phyloP scores from a whole-genome alignment of 2,113 vertebrate species.

The Anguilla rostrata region DNA sequence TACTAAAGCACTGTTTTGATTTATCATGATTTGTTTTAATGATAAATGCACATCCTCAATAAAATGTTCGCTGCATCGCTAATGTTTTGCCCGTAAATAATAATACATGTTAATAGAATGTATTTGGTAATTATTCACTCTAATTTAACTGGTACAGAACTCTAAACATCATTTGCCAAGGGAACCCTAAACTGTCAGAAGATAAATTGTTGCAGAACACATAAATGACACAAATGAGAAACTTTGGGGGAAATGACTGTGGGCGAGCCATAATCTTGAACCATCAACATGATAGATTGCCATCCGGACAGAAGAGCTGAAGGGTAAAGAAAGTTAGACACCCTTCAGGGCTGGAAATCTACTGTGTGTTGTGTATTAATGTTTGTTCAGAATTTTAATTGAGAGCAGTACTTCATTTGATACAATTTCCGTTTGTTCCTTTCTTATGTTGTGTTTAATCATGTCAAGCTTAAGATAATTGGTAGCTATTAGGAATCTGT shows the following conservation, averaged over 20 bases:
- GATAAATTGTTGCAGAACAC: slow-evolving; percentile 3
- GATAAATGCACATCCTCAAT: not conserved
- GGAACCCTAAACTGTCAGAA: not conserved
- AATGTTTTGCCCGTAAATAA: not conserved
- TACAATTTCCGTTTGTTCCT: not conserved
- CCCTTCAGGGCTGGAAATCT: slow-evolving; percentile 1
- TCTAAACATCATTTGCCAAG: not conserved
- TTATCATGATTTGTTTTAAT: not conserved
- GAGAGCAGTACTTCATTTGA: not conserved
- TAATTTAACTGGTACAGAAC: not conserved
- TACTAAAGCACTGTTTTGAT: not conserved
- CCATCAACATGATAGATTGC: slow-evolving; percentile 11
- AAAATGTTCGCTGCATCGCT: not conserved
- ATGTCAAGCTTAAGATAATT: not conserved
- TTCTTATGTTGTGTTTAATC: not conserved
- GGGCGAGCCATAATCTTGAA: not conserved
- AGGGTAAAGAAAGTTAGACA: slow-evolving; percentile 10
- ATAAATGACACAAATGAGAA: slow-evolving; percentile 5
- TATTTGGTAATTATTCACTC: not conserved
- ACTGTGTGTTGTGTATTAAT: not conserved
- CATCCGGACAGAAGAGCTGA: not conserved
- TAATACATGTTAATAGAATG: not conserved
- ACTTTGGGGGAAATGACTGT: slow-evolving; percentile 14
- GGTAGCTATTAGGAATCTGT: no score
- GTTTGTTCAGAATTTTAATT: not conserved